Conservation (phyloP, 2,888 invertebrate species). For the Agriotes lineatus region DNA sequence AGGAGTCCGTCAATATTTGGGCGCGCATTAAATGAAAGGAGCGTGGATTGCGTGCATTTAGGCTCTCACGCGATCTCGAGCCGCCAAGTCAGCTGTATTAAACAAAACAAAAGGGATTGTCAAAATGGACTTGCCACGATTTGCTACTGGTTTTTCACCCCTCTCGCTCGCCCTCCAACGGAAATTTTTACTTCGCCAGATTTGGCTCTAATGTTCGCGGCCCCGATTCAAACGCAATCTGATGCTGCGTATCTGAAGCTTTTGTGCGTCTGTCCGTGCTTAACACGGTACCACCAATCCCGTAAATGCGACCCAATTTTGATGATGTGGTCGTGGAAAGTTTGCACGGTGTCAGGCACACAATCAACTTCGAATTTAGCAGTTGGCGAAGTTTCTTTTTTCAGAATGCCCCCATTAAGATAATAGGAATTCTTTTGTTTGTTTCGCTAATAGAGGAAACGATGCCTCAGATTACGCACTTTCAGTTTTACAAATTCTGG, state of each 20-base stretch:
- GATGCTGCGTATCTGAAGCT: conserved; percentile 4
- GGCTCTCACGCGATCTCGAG: conserved; percentile 42
- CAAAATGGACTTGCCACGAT: conserved; percentile 40
- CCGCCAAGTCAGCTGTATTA: conserved; percentile 44
- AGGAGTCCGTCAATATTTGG: conserved; percentile 51
- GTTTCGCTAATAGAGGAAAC: too few relatives aligned
- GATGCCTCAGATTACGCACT: too few relatives aligned
- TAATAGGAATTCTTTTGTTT: neutral
- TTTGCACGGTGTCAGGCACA: neutral
- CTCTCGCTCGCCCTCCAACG: conserved; percentile 29
- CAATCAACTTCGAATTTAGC: neutral
- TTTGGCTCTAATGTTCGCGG: neutral
- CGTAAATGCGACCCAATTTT: conserved; percentile 3
- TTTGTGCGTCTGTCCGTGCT: conserved; percentile 16
- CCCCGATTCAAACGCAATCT: conserved; percentile 18
- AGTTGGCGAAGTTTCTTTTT: neutral
- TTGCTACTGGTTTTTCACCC: conserved; percentile 37
- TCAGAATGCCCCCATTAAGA: neutral
- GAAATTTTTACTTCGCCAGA: conserved; percentile 32
- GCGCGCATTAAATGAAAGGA: conserved; percentile 45
- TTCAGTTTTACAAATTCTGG: too few relatives aligned
- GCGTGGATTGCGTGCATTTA: conserved; percentile 44
- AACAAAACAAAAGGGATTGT: conserved; percentile 40
- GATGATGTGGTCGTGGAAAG: neutral
- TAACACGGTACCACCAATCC: conserved; percentile 2